Evolutionary conservation across 2,113 vertebrate genomes (phyloP), one percentile per base, ranked within the genome.

Genomic region (Tachuris rubrigastra): DNA sequence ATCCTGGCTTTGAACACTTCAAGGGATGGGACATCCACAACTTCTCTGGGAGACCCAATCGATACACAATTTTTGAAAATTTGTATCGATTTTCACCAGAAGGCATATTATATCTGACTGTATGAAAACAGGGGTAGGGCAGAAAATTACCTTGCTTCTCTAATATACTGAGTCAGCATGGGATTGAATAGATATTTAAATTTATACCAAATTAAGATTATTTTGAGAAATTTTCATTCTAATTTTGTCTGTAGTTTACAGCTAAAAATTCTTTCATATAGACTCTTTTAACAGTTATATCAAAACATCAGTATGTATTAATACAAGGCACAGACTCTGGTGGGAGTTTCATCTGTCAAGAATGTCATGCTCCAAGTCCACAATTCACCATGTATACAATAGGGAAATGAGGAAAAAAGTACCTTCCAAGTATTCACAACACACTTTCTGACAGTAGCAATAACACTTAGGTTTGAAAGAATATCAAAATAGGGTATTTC

Each of bases 401-500:
- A 71, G 77, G 77, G 50, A 80, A 83, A 79, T 25, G 47, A 59
- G 58, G 20, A 78, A 69, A 49, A 63, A 88, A 41, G 8, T 31
- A 72, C 42, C 89, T 96, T 91, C 82, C 96, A 97, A 87, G 47
- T 74, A 59, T 96, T 91, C 87, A 93, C 46, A 88, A 76, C 47
- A 14, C 93, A 90, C 89, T 97, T 93, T 96, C 93, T 89, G 78
- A 93, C 23, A 94, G 92, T 62, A 86, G 30, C 50, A 80, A 71
- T 83, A 96, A 95, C 89, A 95, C 46, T 85, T 93, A 85, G 46
- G 63, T 85, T 92, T 89, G 72, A 87, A 95, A 89, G 92, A 81
- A 59, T 85, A 76, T 72, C 79, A 69, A 78, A 96, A 94, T n/a
- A 39, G 60, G 39, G 33, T 75, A 67, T 49, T 91, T 42, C 75